Evolutionary conservation across 2,888 invertebrate genomes (phyloP).

Genomic region (Tipula helvola): DNA sequence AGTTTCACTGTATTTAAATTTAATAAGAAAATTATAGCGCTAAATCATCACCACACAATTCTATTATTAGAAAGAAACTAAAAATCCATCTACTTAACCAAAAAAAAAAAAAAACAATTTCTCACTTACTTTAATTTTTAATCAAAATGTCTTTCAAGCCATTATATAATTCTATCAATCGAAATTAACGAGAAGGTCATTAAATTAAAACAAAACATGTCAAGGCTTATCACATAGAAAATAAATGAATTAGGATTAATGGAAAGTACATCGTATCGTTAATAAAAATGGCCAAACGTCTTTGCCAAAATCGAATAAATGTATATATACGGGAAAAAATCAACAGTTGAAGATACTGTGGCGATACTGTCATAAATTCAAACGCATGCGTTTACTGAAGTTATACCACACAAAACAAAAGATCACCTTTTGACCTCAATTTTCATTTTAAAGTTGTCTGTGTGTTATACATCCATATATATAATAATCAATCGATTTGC

Average conservation of each 20-base stretch:
- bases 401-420: not conserved
- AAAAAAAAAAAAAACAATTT: not conserved
- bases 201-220: not conserved
- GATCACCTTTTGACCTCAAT: constrained; percentile 4
- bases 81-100: not conserved
- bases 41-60: not conserved
- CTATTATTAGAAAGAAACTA: not conserved
- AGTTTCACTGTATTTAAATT: not conserved
- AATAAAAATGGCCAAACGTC: not conserved
- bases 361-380: not conserved
- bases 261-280: not conserved
- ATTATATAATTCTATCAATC: not conserved
- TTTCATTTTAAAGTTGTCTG: not conserved
- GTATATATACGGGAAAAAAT: not conserved
- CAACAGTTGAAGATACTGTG: not conserved
- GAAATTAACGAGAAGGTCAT: not conserved
- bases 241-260: not conserved
- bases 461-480: not conserved
- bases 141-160: not conserved
- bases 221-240: not conserved
- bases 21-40: not conserved
- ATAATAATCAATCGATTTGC: not conserved
- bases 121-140: not conserved
- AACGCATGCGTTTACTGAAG: not conserved
- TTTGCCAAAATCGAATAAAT: not conserved